phyloP scores from a whole-genome alignment of 2,888 invertebrate species.

The Leptinotarsa juncta region DNA sequence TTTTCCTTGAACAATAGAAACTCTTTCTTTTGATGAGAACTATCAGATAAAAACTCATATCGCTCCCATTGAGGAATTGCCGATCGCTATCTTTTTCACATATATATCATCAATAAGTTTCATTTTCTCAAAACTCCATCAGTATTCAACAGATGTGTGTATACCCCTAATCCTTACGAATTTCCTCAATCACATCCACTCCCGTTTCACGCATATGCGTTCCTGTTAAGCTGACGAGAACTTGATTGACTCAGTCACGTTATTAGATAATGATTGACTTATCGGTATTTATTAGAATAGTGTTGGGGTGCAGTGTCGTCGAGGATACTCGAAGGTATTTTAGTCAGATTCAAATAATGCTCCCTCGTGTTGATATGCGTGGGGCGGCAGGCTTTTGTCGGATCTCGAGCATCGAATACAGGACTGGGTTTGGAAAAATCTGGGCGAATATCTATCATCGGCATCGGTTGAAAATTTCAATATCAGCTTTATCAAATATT shows the following conservation, averaged over 20 bases:
- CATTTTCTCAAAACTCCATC: background rate
- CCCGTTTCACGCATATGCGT: slow-evolving; percentile 35
- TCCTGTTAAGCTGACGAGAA: slow-evolving; percentile 41
- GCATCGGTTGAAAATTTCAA: background rate
- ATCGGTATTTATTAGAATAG: slow-evolving; percentile 50
- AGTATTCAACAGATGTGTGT: slow-evolving; percentile 11
- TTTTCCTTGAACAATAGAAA: too few species aligned
- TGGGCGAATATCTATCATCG: background rate
- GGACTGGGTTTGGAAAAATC: slow-evolving; percentile 10
- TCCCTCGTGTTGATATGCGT: slow-evolving; percentile 45
- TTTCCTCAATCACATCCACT: slow-evolving; percentile 11
- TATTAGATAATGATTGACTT: slow-evolving; percentile 51
- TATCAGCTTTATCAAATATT: too few species aligned
- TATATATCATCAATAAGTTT: too few species aligned
- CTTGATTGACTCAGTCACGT: slow-evolving; percentile 50
- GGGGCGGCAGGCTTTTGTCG: slow-evolving; percentile 39
- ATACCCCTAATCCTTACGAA: background rate
- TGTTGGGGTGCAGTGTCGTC: slow-evolving; percentile 41
- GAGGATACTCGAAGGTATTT: slow-evolving; percentile 54
- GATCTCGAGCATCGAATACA: slow-evolving; percentile 24
- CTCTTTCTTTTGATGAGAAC: too few species aligned
- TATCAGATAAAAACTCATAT: too few species aligned
- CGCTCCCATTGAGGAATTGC: too few species aligned
- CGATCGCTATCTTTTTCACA: too few species aligned
- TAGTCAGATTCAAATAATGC: slow-evolving; percentile 57